Conservation (phyloP, 2,797 vertebrate genomes). For the Spatula clypeata region DNA sequence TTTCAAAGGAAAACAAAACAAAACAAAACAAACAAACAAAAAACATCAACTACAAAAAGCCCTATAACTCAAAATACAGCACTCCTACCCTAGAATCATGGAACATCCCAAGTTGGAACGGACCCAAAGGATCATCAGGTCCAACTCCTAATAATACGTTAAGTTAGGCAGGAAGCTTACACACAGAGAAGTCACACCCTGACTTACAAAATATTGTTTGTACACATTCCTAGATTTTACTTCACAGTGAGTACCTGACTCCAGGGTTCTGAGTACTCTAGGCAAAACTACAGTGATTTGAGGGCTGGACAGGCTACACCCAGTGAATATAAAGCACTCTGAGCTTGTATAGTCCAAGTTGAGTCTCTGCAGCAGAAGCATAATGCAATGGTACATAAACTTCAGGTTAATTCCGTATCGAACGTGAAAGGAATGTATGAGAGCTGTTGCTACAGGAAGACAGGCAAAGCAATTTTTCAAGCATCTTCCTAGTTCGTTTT, state of each 20-base stretch:
- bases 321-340: neutral
- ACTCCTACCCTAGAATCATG: neutral
- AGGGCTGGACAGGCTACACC: neutral
- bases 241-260: conserved; percentile 36
- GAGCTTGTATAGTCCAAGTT: neutral
- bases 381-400: neutral
- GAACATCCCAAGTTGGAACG: neutral
- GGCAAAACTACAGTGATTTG: neutral
- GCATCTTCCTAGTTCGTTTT: neutral
- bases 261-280: neutral
- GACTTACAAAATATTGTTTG: neutral
- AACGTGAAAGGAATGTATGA: neutral
- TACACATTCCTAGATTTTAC: conserved; percentile 34
- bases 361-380: neutral
- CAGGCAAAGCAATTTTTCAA: neutral
- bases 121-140: neutral
- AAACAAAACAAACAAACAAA: neutral
- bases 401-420: neutral
- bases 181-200: neutral
- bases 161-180: neutral
- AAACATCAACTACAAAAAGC: neutral
- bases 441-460: neutral
- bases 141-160: too few species aligned
- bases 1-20: neutral
- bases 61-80: neutral